Percentiles rank a stretch among this genome's conserved stretches.
Conservation (phyloP, 2,888 invertebrate species). For the Creontiades dilutus region DNA sequence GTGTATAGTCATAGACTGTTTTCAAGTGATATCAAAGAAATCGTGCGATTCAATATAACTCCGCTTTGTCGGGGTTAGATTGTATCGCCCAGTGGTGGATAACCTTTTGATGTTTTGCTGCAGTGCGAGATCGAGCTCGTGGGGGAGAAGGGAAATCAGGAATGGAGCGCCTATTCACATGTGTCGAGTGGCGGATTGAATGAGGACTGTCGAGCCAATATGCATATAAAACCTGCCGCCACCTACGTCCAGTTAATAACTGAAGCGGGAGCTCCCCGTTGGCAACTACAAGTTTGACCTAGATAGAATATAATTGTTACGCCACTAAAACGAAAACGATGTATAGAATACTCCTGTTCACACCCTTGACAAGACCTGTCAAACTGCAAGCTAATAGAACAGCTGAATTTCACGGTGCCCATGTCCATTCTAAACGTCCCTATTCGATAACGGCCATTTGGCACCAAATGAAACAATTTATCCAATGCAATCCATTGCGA, state of each 20-base stretch:
- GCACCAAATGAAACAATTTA: no score
- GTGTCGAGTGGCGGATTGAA: not conserved
- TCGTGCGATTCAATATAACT: no score
- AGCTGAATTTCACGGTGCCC: no score
- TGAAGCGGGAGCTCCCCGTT: not conserved
- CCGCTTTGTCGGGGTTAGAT: no score
- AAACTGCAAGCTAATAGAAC: no score
- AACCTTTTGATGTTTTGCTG: not conserved
- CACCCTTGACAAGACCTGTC: no score
- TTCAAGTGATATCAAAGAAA: no score
- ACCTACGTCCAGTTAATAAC: conserved; percentile 11
- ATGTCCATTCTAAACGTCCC: no score
- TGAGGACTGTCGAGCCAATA: not conserved
- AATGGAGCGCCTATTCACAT: not conserved
- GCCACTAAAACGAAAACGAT: conserved; percentile 34
- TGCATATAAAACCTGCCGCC: not conserved
- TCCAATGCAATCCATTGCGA: no score
- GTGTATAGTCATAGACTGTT: no score
- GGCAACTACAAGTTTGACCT: not conserved
- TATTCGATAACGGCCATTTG: no score
- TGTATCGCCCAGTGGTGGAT: not conserved
- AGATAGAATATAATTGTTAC: conserved; percentile 19
- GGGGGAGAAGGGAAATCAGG: not conserved
- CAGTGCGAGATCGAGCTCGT: not conserved
- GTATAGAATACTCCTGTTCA: not conserved